These are phyloP conservation scores for Saguinus midas DNA, from an alignment of 2,113 vertebrate genomes.

Conservation along the genomic window DNA sequence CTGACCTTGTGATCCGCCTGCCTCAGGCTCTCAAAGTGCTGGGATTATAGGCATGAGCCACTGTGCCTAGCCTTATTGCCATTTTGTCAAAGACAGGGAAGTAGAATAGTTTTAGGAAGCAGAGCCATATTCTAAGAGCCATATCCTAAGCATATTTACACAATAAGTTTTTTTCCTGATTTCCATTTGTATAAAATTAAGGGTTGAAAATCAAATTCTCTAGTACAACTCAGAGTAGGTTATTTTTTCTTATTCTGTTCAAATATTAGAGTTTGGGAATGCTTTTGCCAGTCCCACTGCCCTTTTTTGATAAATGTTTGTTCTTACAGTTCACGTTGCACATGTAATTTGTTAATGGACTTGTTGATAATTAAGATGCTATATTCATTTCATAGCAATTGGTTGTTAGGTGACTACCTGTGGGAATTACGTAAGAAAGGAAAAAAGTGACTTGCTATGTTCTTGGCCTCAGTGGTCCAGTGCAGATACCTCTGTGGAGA, in stretches of 20 bases:
- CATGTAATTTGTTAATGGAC: constrained; percentile 48
- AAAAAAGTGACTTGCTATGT: not conserved
- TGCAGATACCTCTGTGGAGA: not conserved
- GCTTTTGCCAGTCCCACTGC: not conserved
- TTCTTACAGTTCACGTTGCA: constrained; percentile 5
- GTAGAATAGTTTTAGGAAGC: not conserved
- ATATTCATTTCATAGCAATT: not conserved
- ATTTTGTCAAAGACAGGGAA: not conserved
- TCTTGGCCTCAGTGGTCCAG: not conserved
- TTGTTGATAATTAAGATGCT: constrained; percentile 55
- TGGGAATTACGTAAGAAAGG: constrained; percentile 11
- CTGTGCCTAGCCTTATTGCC: not conserved
- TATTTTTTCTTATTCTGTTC: not conserved
- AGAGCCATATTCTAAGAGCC: not conserved
- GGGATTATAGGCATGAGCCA: no score
- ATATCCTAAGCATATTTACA: not conserved
- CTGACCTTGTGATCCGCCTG: no score
- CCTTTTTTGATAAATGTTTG: not conserved
- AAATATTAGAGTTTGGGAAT: not conserved
- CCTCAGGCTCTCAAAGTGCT: no score
- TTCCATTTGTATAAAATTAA: not conserved
- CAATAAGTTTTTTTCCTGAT: not conserved
- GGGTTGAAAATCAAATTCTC: not conserved
- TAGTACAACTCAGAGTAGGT: not conserved
- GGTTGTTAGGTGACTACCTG: constrained; percentile 49